These are phyloP conservation scores for Pelecanoides urinatrix DNA, from an alignment of 2,113 vertebrate genomes.

Conservation along the genomic window DNA sequence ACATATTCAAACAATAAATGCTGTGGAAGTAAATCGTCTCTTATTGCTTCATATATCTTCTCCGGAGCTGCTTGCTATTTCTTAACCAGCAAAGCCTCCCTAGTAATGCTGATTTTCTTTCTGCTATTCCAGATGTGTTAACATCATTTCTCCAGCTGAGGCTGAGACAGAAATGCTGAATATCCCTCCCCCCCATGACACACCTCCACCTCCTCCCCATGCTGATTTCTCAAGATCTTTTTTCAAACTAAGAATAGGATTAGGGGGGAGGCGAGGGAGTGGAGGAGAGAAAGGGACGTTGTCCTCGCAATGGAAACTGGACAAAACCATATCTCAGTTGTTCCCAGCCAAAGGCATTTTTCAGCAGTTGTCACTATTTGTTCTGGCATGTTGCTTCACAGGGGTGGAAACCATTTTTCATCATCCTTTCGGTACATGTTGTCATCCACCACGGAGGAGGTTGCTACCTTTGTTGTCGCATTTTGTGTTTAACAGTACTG, in stretches of 20 bases:
- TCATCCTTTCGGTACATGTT: background rate
- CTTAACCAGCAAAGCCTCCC: background rate
- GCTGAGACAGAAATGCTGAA: background rate
- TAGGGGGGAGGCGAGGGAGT: background rate
- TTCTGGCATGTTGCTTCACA: background rate
- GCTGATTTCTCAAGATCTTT: background rate
- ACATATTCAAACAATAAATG: background rate
- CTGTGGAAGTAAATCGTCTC: slow-evolving; percentile 1
- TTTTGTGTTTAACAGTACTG: background rate
- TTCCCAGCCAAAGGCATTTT: background rate
- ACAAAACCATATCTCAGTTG: background rate
- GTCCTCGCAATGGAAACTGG: accelerated
- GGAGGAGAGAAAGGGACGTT: background rate
- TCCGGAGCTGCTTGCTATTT: background rate
- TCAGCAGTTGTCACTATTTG: background rate
- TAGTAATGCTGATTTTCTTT: background rate
- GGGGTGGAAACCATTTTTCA: background rate
- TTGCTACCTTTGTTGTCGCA: background rate
- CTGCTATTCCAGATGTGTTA: background rate
- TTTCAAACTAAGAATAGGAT: background rate
- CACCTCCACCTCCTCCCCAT: background rate
- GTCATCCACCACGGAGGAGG: background rate
- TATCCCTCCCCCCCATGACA: background rate
- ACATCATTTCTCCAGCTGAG: background rate
- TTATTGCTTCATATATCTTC: slow-evolving; percentile 31